Conservation (phyloP, 2,797 vertebrate species). For the Selene dorsalis region DNA sequence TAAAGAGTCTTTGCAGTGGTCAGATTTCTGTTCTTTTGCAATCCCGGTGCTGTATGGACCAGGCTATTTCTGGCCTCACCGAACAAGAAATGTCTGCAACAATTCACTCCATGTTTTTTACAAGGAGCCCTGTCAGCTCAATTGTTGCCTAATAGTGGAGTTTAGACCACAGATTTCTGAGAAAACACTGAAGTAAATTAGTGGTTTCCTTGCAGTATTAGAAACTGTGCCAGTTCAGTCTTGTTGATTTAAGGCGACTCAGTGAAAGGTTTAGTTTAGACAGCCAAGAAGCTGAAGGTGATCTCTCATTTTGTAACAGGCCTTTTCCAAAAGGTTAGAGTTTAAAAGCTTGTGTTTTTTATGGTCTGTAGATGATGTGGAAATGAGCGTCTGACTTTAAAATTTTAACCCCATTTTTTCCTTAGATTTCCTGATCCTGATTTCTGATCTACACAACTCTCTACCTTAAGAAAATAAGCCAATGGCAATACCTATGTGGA, state of each 20-base stretch:
- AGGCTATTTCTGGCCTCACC: conserved; percentile 34
- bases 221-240: conserved; percentile 31
- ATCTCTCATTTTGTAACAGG: conserved; percentile 15
- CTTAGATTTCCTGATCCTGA: not conserved
- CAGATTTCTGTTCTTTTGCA: conserved; percentile 56
- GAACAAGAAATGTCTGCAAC: conserved; percentile 29
- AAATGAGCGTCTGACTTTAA: conserved; percentile 8
- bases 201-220: conserved; percentile 46
- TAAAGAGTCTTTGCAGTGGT: not conserved
- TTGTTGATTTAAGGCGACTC: conserved; percentile 20
- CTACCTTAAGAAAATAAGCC: not conserved
- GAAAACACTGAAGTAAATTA: conserved; percentile 48
- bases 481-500: not conserved
- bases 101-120: conserved; percentile 38
- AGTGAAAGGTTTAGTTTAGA: conserved; percentile 20
- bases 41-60: not conserved
- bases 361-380: conserved; percentile 3
- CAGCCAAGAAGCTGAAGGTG: not conserved
- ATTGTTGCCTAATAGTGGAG: conserved; percentile 40
- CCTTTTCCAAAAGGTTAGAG: not conserved
- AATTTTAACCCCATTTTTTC: not conserved
- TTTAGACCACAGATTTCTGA: conserved; percentile 26
- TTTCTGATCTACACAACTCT: not conserved
- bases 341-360: conserved; percentile 7
- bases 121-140: conserved; percentile 8